Base-by-base conservation (phyloP, 2,888 invertebrate genomes). In the Mythimna lalbum region DNA sequence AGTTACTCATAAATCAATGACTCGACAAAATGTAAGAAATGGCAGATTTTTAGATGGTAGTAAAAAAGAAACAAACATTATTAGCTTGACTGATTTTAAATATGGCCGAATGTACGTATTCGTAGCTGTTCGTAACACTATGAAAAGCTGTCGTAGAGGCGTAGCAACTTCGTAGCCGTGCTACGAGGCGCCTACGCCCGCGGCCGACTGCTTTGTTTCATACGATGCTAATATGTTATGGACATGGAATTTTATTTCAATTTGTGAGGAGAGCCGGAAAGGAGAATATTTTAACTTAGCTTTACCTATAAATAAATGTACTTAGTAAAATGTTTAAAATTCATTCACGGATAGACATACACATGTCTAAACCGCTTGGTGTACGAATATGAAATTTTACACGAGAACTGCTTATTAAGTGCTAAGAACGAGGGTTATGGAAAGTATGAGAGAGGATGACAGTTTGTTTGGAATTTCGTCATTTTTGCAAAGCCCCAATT, bases 101-200 rank as follows among this genome's bases (percentile, higher is more conserved):
- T 73, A 65, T 55, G 27, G 19, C 19, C 21, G 64, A n/a, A 1
- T 47, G 21, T 27, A 49, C 5, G 21, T 60, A 63, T 69, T 69
- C 43, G 75, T 82, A 82, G 74, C 72, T 33, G 57, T 57, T 78
- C 79, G 79, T 80, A 80, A 70, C 67, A 43, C 62, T 61, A 27
- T 69, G 64, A 66, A 47, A 76, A 73, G 73, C 64, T 73, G 53
- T 55, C 69, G 68, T 81, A 85, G 77, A 71, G 36, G 60, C 74
- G 77, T 79, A 81, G 76, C 55, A 5, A 14, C 27, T 47, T 31
- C 70, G 81, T 83, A 85, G 85, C 73, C 19, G 52, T 69, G 76
- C 83, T 84, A 84, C 83, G 85, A 76, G 36, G 43, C 47, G 59
- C 63, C 74, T 85, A 85, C 85, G 76, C 68, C 21, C 49, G 65